Evolutionary conservation across 2,888 invertebrate genomes (phyloP).

Genomic region (Nipponacmea schrenckii): DNA sequence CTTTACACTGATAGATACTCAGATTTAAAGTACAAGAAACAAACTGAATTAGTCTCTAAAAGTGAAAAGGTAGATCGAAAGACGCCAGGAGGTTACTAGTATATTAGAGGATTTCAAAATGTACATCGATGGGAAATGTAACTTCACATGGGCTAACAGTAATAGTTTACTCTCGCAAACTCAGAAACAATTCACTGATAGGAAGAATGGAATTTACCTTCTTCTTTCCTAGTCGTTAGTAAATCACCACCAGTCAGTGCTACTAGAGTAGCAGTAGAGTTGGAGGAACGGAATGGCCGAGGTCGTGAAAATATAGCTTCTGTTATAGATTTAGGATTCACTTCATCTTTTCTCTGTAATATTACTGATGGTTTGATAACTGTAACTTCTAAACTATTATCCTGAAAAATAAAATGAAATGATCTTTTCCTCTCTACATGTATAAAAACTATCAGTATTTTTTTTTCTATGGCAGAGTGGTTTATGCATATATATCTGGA

Average conservation of each 20-base stretch:
- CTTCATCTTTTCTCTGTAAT: slow-evolving; percentile 59
- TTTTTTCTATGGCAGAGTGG: not conserved
- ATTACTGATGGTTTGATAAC: slow-evolving; percentile 40
- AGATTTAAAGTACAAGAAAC: no score
- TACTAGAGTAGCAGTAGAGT: slow-evolving; percentile 58
- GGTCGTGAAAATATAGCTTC: slow-evolving; percentile 62
- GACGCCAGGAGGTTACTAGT: no score
- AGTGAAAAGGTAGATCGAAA: no score
- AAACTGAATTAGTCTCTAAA: no score
- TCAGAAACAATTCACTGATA: no score
- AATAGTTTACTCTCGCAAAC: no score
- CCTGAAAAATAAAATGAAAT: slow-evolving; percentile 29
- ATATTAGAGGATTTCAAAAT: no score
- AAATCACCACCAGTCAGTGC: slow-evolving; percentile 59
- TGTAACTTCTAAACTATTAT: slow-evolving; percentile 27
- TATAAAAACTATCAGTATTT: not conserved
- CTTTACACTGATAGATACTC: no score
- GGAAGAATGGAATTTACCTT: slow-evolving; percentile 36
- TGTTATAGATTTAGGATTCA: slow-evolving; percentile 55
- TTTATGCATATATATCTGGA: not conserved
- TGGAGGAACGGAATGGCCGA: slow-evolving; percentile 60
- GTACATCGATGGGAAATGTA: no score
- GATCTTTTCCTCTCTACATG: not conserved
- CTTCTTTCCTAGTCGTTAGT: slow-evolving; percentile 51
- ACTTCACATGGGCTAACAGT: no score